Evolutionary conservation across 2,113 vertebrate genomes (phyloP), one percentile per base, ranked within the genome.

Genomic region (Rhadina sibilatrix): DNA sequence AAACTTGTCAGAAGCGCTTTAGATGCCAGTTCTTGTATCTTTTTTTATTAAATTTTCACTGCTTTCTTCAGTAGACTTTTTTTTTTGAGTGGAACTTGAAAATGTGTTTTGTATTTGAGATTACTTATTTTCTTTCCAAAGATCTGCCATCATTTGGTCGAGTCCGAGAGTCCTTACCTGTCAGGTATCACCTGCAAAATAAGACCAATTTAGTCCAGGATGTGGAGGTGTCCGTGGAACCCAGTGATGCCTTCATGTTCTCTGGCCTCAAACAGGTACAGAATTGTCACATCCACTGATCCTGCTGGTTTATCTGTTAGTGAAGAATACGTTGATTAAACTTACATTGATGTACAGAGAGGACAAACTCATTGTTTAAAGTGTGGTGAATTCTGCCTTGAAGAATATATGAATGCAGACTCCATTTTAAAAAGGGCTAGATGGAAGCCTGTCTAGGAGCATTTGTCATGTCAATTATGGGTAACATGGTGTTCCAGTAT

Each of bases 241-340:
- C 99, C 37, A 99, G 99, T 12, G 99, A 99, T 65, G 99, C 99
- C 77, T 99, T 99, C 98, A 99, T 99, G 99, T 99, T 99, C 97
- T 99, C 99, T 56, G 99, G 99, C 83, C 99, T 99, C 76, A 99
- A 99, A 93, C 99, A 99, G 99, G 99, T 99, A 97, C 37, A n/a
- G 50, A 86, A 44, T 31, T 50, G 18, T 72, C 31, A 60, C 40
- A 9, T 42, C 14, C 27, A 2, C 50, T 56, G 37, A 46, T 78
- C 47, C 21, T 85, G 11, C 38, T 78, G 31, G 9, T 46, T 92
- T 84, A 31, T 53, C 61, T 91, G 70, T 8, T 69, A 57, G n/a
- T 14, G 59, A 84, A 64, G 61, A 66, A 44, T 37, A 15, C 2
- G 1, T 77, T 50, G 35, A 37, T 59, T 66, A 53, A 22, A 65